Evolutionary conservation across 2,113 vertebrate genomes (phyloP).

Genomic region (Prionailurus viverrinus): DNA sequence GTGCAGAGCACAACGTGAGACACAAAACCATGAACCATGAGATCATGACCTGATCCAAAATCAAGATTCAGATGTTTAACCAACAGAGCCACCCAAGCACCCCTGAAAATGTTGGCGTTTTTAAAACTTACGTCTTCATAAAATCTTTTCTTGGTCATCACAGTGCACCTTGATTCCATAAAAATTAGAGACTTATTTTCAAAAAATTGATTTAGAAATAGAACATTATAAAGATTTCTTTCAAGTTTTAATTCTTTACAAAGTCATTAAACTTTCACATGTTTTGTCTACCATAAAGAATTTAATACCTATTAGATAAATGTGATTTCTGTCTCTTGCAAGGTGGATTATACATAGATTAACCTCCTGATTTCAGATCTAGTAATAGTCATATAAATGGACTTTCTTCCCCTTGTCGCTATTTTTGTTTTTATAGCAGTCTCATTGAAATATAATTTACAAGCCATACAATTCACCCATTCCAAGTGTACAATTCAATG

Average conservation of each 20-base stretch:
- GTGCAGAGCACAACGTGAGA: no score
- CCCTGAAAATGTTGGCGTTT: background rate
- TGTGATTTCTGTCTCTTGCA: background rate
- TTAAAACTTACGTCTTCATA: background rate
- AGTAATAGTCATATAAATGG: background rate
- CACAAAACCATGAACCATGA: no score
- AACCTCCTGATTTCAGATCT: background rate
- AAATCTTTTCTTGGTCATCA: background rate
- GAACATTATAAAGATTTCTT: background rate
- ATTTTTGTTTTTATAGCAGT: background rate
- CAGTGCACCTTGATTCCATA: background rate
- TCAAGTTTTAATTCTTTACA: background rate
- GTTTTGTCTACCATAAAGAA: background rate
- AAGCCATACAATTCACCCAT: background rate
- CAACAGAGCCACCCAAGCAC: no score
- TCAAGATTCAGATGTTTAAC: no score
- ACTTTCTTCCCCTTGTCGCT: background rate
- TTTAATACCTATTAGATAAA: background rate
- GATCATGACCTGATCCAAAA: no score
- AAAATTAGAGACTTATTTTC: background rate
- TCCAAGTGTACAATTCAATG: background rate
- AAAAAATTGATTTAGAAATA: background rate
- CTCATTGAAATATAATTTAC: background rate
- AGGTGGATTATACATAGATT: background rate
- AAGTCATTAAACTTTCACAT: background rate